A percentile compares a stretch with the other conserved stretches of the same genome.
phyloP scores from a whole-genome alignment of 2,797 vertebrate species.

The Melopsittacus undulatus region DNA sequence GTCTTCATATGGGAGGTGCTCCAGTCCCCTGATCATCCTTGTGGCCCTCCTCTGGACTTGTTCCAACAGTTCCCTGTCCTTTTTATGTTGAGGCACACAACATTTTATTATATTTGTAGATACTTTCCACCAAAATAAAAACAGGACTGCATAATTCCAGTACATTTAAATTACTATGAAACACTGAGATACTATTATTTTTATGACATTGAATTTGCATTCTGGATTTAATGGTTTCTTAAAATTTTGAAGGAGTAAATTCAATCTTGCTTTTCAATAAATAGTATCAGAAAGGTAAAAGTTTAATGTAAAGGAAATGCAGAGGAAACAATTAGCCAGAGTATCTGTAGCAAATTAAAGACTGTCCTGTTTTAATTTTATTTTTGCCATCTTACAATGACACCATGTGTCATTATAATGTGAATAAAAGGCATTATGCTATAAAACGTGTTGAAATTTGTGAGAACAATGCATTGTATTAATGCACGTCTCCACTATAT shows the following conservation, averaged over 20 bases:
- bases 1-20: too few species aligned
- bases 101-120: slow-evolving; percentile 49
- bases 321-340: not conserved
- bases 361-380: not conserved
- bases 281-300: not conserved
- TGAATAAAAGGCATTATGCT: not conserved
- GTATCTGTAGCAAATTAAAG: not conserved
- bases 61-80: too few species aligned
- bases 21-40: too few species aligned
- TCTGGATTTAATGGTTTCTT: slow-evolving; percentile 24
- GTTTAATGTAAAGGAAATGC: not conserved
- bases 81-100: too few species aligned
- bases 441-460: not conserved
- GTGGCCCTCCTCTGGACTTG: too few species aligned
- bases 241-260: slow-evolving; percentile 30
- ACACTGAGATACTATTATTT: slow-evolving; percentile 53
- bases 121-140: slow-evolving; percentile 32
- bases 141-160: not conserved
- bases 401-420: not conserved
- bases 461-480: not conserved
- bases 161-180: slow-evolving; percentile 47
- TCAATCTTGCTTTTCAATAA: slow-evolving; percentile 29
- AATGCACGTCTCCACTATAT: not conserved
- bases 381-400: not conserved
- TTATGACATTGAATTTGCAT: slow-evolving; percentile 52